Evolutionary conservation across 2,797 vertebrate genomes (phyloP), one percentile per base, ranked within the genome.

Genomic region (Miichthys miiuy): DNA sequence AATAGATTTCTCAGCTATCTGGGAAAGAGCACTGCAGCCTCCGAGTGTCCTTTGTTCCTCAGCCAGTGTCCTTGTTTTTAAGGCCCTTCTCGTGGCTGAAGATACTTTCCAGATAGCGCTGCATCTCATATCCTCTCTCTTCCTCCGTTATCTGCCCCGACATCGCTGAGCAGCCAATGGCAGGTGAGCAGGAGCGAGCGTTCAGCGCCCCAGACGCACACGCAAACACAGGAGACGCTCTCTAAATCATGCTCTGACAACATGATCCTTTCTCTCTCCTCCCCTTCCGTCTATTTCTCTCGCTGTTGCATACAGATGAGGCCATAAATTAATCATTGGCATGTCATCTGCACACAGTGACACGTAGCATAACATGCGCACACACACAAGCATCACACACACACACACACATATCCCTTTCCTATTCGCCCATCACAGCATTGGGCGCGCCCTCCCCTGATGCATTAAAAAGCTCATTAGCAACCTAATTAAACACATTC

Each of bases 391-490:
- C 34, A 38, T 30, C 64, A 67, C 64, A 38, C 55, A 66, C 48
- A 60, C 63, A 66, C 55, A 66, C 48, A 60, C 63, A 66, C 75
- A 57, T 44, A 72, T 50, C 55, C 54, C 75, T 55, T 65, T 79
- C 77, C 68, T 78, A 68, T 71, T 82, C 23, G 67, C 83, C 83
- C 87, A 79, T 88, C 83, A 65, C 81, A 66, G 88, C 81, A 60
- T 55, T 63, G 85, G 91, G 89, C 68, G 84, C 80, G 75, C 86
- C 92, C 90, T 91, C 92, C 92, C 91, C 90, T 84, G 89, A 87
- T 90, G 92, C 93, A 94, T 95, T 95, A 95, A 93, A 95, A 96
- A 95, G 91, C 94, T 96, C 94, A 95, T 96, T 96, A 96, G 94
- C 88, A 86, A 94, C 89, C 94, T 95, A 95, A 96, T 96, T 96